Evolutionary conservation across 2,113 vertebrate species (phyloP).

Genomic region (Leucopsar rothschildi): DNA sequence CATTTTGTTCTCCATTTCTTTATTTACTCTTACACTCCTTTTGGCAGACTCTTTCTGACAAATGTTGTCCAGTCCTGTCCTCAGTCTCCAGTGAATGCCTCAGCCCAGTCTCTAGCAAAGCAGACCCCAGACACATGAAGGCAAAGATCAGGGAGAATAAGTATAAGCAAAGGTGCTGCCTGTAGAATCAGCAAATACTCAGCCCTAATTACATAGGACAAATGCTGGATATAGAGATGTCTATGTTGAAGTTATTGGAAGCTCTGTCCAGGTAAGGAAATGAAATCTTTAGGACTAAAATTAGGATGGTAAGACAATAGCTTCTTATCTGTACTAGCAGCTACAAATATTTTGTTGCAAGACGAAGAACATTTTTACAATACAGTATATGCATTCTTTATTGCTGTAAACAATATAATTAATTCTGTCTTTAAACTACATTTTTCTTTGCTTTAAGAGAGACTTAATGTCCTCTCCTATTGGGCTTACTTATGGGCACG

Average conservation of each 20-base stretch:
- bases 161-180: neutral
- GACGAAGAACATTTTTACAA: neutral
- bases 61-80: neutral
- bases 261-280: neutral
- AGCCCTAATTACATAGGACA: neutral
- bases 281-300: neutral
- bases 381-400: neutral
- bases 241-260: neutral
- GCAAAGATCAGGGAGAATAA: neutral
- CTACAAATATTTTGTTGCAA: neutral
- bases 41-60: neutral
- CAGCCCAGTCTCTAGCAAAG: neutral
- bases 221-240: neutral
- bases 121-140: neutral
- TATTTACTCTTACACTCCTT: neutral
- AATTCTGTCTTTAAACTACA: neutral
- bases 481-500: neutral
- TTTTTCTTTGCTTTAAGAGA: neutral
- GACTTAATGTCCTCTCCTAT: neutral
- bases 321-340: neutral
- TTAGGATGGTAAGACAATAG: neutral
- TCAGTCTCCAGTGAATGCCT: neutral
- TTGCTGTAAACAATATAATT: neutral
- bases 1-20: neutral
- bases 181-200: accelerated